Evolutionary conservation across 2,888 invertebrate genomes (phyloP).

Genomic region (Hoplodrina blanda): DNA sequence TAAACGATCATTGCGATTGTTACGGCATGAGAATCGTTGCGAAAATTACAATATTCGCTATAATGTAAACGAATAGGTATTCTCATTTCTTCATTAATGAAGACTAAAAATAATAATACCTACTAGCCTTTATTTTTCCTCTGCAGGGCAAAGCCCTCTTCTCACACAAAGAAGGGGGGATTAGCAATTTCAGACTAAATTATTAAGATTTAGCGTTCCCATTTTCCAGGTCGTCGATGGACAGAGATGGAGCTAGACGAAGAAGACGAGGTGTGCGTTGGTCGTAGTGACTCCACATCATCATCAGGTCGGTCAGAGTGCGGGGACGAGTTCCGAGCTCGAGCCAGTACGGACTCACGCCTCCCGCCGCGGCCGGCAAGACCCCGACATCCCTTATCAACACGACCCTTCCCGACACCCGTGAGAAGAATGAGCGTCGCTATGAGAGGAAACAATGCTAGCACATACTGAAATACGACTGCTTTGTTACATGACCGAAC

Average conservation of each 20-base stretch:
- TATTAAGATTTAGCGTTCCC: neutral
- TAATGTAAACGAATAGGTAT: no score
- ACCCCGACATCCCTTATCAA: slow-evolving; percentile 87
- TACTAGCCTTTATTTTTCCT: no score
- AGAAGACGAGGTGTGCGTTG: slow-evolving; percentile 87
- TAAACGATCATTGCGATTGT: no score
- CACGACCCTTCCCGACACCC: slow-evolving; percentile 86
- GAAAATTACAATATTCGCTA: no score
- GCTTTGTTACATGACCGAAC: slow-evolving; percentile 27
- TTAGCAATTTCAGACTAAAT: no score
- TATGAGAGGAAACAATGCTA: slow-evolving; percentile 92
- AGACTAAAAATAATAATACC: no score
- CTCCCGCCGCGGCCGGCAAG: slow-evolving; percentile 91
- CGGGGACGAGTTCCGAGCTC: slow-evolving; percentile 92
- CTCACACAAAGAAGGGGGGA: no score
- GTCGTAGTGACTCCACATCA: slow-evolving; percentile 81
- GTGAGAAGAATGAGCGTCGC: slow-evolving; percentile 95
- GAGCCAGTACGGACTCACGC: slow-evolving; percentile 93
- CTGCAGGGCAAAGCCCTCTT: no score
- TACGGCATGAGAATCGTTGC: no score
- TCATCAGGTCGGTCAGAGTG: slow-evolving; percentile 81
- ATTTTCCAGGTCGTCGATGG: slow-evolving; percentile 90
- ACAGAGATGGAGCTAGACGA: slow-evolving; percentile 92
- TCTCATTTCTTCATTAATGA: no score
- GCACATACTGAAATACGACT: slow-evolving; percentile 74